Evolutionary conservation across 2,797 vertebrate genomes (phyloP), one percentile per base, ranked within the genome.

Genomic region (Gephyroberyx darwinii): DNA sequence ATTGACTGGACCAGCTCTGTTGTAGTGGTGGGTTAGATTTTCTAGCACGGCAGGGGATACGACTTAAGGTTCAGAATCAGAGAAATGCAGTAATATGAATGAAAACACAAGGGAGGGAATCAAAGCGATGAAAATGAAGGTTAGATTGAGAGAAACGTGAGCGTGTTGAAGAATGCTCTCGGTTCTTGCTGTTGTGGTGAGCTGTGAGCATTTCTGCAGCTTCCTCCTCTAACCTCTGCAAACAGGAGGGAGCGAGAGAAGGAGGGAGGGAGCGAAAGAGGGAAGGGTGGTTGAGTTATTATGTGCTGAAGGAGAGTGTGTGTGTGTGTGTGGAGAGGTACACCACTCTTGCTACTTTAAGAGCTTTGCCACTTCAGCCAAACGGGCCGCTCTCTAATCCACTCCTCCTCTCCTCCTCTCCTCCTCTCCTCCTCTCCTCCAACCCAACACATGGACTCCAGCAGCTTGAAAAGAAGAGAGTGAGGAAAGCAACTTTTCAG

Each of bases 321-420:
- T 86, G 74, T 78, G 71, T 74, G 75, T 71, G 64, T 81, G 67
- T 52, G 65, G 63, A 39, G 61, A 78, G 53, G 67, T 68, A 69
- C 72, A 56, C 67, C 59, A 13, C 61, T 71, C 70, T 81, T 68
- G 82, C 73, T 82, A 77, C 71, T 92, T 90, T 79, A 87, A 93
- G 77, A 88, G 85, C 85, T 87, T 86, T 91, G 86, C 85, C 84
- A 84, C 90, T 90, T 83, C 77, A 89, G 84, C 80, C 84, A 86
- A 90, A 65, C 78, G 51, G 85, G 86, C 85, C 81, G 43, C 84
- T 85, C 79, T 79, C 48, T 60, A 43, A 71, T 82, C 53, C 66
- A 66, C 68, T 56, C 66, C 79, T 65, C 65, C 61, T 71, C 78
- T 66, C 71, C 51, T 82, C 53, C 66, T 65, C 68, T 56, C 66